Conservation (phyloP, 2,113 vertebrate genomes). For the Lanius ludovicianus region DNA sequence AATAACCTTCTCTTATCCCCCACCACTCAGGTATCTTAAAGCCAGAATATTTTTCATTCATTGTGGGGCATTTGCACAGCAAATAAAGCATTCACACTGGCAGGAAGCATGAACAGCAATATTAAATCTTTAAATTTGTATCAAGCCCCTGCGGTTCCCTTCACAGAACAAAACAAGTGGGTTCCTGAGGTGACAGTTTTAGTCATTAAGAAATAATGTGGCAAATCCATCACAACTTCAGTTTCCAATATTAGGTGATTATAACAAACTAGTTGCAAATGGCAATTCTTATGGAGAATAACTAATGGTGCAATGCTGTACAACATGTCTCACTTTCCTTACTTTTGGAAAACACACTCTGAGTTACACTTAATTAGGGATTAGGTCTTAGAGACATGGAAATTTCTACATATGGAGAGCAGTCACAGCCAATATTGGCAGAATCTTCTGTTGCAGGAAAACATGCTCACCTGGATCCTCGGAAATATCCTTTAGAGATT, state of each 20-base stretch:
- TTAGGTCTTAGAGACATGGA: background rate
- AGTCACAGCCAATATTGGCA: background rate
- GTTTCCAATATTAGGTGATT: background rate
- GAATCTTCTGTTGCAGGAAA: background rate
- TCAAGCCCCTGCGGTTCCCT: background rate
- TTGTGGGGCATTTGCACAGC: background rate
- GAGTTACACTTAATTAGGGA: background rate
- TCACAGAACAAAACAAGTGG: background rate
- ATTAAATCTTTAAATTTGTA: background rate
- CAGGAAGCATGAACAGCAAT: background rate
- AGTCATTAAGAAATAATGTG: background rate
- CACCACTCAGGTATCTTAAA: background rate
- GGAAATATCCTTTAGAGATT: conserved; percentile 90
- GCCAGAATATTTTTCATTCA: background rate
- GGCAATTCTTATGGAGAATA: background rate
- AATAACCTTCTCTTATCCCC: background rate
- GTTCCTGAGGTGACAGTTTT: background rate
- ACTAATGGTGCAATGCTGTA: background rate
- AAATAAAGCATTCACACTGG: background rate
- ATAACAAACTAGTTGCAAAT: background rate
- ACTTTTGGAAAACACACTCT: background rate
- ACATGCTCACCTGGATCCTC: conserved; percentile 88
- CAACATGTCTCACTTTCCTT: background rate
- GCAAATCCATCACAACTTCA: background rate
- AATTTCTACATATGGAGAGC: background rate